These are phyloP conservation scores for Meloidogyne exigua DNA, from an alignment of 1,140 invertebrate genomes.

Conservation along the genomic window DNA sequence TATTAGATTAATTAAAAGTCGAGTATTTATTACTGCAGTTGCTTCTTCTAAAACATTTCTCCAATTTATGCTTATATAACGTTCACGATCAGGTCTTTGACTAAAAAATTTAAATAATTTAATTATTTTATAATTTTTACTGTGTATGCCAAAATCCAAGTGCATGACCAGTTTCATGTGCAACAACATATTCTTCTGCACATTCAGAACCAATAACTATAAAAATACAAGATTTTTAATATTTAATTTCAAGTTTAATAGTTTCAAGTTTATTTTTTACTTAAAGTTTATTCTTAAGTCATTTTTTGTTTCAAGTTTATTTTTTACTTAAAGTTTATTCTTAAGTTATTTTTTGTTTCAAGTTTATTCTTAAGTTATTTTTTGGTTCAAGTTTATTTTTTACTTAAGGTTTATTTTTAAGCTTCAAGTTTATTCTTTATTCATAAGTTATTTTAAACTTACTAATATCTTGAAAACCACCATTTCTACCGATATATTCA, in stretches of 20 bases:
- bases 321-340: no score
- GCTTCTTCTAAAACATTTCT: conserved; percentile 59
- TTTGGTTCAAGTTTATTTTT: no score
- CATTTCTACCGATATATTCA: conserved; percentile 62
- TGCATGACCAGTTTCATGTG: conserved; percentile 65
- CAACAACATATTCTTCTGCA: conserved; percentile 63
- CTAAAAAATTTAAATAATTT: not conserved
- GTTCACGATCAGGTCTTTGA: conserved; percentile 63
- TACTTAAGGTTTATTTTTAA: no score
- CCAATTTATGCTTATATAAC: conserved; percentile 63
- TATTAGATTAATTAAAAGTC: not conserved
- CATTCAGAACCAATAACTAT: conserved; percentile 62
- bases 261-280: no score
- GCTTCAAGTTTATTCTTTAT: no score
- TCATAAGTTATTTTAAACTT: not conserved
- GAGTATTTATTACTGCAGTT: conserved; percentile 34
- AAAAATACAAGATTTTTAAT: not conserved
- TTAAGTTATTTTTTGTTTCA: no score
- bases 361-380: no score
- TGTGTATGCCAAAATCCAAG: conserved; percentile 65
- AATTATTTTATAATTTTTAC: not conserved
- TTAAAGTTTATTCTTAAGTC: no score
- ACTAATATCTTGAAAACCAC: conserved; percentile 61
- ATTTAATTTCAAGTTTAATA: no score
- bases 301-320: no score